Evolutionary conservation across 2,797 vertebrate genomes (phyloP).

Genomic region (Bradypodion pumilum): DNA sequence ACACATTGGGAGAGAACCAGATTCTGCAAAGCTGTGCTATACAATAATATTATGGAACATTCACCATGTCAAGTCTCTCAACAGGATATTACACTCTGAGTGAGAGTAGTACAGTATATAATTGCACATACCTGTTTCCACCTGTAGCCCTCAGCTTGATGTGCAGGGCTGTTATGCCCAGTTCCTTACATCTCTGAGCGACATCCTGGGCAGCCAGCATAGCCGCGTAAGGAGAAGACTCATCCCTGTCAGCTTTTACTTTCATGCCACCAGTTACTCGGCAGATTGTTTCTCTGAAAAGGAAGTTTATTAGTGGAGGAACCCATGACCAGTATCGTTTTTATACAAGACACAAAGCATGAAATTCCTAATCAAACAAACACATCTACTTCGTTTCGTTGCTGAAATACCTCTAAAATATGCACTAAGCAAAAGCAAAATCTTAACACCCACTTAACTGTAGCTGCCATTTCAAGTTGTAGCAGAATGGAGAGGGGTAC

Average conservation of each 20-base stretch:
- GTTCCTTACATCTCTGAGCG: slow-evolving; percentile 95
- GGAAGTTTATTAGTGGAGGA: background rate
- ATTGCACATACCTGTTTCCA: slow-evolving; percentile 87
- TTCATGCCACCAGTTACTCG: slow-evolving; percentile 98
- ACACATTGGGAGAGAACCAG: background rate
- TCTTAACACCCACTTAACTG: background rate
- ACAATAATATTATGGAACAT: background rate
- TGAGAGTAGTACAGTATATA: background rate
- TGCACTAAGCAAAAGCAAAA: background rate
- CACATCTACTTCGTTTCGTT: background rate
- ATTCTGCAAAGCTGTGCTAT: background rate
- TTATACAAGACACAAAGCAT: background rate
- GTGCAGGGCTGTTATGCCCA: slow-evolving; percentile 96
- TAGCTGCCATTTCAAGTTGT: background rate
- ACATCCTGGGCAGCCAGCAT: slow-evolving; percentile 98
- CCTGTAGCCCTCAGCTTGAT: slow-evolving; percentile 96
- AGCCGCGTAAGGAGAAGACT: slow-evolving; percentile 95
- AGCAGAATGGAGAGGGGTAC: background rate
- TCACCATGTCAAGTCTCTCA: background rate
- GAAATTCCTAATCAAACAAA: background rate
- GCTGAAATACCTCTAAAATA: background rate
- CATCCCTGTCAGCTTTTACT: slow-evolving; percentile 96
- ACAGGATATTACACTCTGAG: too few species aligned
- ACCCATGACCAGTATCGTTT: background rate
- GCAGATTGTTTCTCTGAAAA: slow-evolving; percentile 92